Evolutionary conservation across 2,888 invertebrate species (phyloP), one percentile per base, ranked within the genome.

Genomic region (Incurvaria masculella): DNA sequence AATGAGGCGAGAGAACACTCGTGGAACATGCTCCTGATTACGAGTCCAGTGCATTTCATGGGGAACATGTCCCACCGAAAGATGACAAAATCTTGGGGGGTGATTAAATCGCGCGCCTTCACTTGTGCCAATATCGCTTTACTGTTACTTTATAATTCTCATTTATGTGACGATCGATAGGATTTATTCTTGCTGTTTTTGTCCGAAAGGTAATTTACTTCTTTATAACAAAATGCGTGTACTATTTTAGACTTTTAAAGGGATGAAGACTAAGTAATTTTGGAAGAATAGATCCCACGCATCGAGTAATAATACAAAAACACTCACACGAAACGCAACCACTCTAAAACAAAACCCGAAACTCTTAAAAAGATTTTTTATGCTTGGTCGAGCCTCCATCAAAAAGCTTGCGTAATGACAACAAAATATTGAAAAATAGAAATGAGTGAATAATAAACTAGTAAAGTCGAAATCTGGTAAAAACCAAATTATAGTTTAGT

Each of bases 101-200:
- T 45, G 45, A 45, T 45, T 45, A 45, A 33, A 19, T 45, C 45
- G 45, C 18, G 45, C 45, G 45, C 45, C 33, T 45, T 41, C 41
- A 41, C 41, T 41, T 41, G 21, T 41, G 21, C 19, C 41, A 41
- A 41, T 41, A 10, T 41, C 18, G 11, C 17, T 41, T 41, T 17
- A 41, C 10, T 20, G 14, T 16, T 14, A 41, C 17, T 16, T 21
- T 41, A 16, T 8, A 41, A 41, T 41, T 41, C 21, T 41, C 21
- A 17, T 33, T 33, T 33, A 33, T n/a, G 14, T 14, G 14, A 14
- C 33, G 33, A 33, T 14, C 23, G 10, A 4, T 23, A 33, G 33
- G 33, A 33, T 33, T 4, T 33, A 33, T 33, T 33, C 33, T 14
- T 33, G 23, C 10, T 23, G n/a, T n/a, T n/a, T n/a, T n/a, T n/a